Conservation (phyloP, 2,113 vertebrate genomes). For the Lagenorhynchus albirostris region DNA sequence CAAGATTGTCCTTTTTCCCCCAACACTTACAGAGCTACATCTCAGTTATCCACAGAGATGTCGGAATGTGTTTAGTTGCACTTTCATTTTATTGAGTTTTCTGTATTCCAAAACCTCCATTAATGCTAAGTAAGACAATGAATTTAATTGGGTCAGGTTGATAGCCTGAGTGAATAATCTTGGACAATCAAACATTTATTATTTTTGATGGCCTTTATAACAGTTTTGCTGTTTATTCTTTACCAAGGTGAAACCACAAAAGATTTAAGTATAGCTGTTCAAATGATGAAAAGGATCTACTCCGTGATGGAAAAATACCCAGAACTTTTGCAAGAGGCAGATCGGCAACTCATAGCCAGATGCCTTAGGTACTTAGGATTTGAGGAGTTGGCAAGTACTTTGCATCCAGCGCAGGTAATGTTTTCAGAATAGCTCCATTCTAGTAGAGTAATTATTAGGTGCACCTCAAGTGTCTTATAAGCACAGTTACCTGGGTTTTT, state of each 20-base stretch:
- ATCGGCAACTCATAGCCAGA: slow-evolving; percentile 50
- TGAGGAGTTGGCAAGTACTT: slow-evolving; percentile 63
- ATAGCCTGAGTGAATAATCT: neutral
- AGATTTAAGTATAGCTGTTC: slow-evolving; percentile 63
- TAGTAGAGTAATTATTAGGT: neutral
- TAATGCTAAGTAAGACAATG: neutral
- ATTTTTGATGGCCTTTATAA: neutral
- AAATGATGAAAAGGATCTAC: slow-evolving; percentile 77
- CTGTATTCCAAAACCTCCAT: neutral
- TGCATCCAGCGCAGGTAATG: slow-evolving; percentile 57
- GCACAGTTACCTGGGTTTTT: neutral
- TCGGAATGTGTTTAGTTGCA: neutral
- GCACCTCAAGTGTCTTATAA: neutral
- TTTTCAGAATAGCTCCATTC: neutral
- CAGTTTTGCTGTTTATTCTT: slow-evolving; percentile 24
- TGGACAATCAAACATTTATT: neutral
- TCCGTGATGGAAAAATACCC: slow-evolving; percentile 68
- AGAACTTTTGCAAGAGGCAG: slow-evolving; percentile 64
- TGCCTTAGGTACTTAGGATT: slow-evolving; percentile 72
- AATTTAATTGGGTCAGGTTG: neutral
- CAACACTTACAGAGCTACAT: neutral
- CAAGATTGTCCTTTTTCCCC: neutral
- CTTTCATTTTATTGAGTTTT: neutral
- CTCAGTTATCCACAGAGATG: neutral
- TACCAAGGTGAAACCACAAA: slow-evolving; percentile 47